phyloP scores from a whole-genome alignment of 2,797 vertebrate genomes.

The Sylvilagus floridanus region DNA sequence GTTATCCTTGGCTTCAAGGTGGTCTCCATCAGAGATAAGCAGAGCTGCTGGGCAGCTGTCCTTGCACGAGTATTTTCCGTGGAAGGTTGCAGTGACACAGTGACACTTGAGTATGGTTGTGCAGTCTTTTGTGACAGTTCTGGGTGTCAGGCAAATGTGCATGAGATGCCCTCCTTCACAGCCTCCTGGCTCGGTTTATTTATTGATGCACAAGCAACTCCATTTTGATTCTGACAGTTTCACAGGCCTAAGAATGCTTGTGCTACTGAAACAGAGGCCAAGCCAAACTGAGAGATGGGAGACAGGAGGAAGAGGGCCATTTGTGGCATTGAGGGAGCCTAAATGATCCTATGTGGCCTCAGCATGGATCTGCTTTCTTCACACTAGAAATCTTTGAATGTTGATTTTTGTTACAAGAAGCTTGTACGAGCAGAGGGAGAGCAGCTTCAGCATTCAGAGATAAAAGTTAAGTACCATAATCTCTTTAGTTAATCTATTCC shows the following conservation, averaged over 20 bases:
- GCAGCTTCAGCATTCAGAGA: neutral
- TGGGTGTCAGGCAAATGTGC: neutral
- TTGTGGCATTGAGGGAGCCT: neutral
- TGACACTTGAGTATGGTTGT: neutral
- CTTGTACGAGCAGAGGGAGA: neutral
- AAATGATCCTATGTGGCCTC: neutral
- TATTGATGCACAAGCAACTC: neutral
- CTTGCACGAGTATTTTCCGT: neutral
- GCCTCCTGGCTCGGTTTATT: neutral
- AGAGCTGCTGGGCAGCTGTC: neutral
- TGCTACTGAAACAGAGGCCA: neutral
- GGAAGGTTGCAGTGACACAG: too few relatives aligned
- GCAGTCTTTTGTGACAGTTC: neutral
- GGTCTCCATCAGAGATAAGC: neutral
- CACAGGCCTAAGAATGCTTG: neutral
- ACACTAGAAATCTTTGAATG: conserved; percentile 38
- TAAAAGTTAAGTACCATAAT: neutral
- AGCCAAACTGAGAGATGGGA: neutral
- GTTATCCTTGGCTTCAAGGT: neutral
- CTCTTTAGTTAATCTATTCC: neutral
- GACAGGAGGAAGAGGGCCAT: neutral
- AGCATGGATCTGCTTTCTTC: neutral
- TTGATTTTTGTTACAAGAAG: neutral
- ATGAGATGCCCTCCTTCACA: neutral
- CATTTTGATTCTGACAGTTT: neutral